Evolutionary conservation across 64 coral and sea anemone genomes (phyloP).

Genomic region (Stylophora pistillata): DNA sequence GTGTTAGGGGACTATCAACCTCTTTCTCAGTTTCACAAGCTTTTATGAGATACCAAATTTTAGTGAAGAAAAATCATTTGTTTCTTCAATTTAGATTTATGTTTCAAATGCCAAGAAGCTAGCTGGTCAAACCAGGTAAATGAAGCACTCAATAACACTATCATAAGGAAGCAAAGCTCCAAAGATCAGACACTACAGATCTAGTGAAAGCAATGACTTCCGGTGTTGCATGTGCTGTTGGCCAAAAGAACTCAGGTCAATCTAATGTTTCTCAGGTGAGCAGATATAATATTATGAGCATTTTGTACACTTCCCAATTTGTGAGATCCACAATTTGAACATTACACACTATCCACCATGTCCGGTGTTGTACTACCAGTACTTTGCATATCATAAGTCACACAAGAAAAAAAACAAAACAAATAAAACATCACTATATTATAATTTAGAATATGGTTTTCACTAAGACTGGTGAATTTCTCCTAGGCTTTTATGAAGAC

Average conservation of each 20-base stretch:
- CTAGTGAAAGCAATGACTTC: constrained; percentile 39
- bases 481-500: not conserved
- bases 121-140: constrained; percentile 38
- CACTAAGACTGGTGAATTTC: too few relatives aligned
- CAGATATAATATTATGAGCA: not conserved
- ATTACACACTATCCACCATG: too few relatives aligned
- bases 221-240: constrained; percentile 31
- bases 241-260: constrained; percentile 21
- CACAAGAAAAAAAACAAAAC: too few relatives aligned
- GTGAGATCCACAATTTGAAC: too few relatives aligned
- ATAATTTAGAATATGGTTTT: not conserved
- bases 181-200: constrained; percentile 55
- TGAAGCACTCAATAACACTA: constrained; percentile 47
- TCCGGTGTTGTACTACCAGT: too few relatives aligned
- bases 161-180: constrained; percentile 65
- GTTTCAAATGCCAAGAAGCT: constrained; percentile 40
- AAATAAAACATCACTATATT: not conserved
- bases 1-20: not conserved
- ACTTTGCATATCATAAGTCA: too few relatives aligned
- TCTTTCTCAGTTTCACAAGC: not conserved
- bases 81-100: not conserved
- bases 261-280: constrained; percentile 7
- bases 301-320: too few relatives aligned
- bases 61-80: not conserved
- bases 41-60: not conserved